Percentiles rank a stretch among this genome's conserved stretches.
These are phyloP conservation scores for Petrocephalus microphthalmus DNA, from an alignment of 2,113 vertebrate genomes.

Conservation along the genomic window DNA sequence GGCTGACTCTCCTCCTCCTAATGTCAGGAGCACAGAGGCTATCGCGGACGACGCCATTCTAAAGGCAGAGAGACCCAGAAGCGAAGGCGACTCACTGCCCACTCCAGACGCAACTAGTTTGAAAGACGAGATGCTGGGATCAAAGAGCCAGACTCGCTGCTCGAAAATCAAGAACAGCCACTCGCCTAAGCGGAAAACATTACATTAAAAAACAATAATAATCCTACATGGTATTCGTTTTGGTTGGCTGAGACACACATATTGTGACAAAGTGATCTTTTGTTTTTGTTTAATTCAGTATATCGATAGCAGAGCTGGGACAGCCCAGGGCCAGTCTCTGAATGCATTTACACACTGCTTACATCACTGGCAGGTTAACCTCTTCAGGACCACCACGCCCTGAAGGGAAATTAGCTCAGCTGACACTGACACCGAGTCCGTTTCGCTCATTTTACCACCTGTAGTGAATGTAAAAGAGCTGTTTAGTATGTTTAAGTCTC, in stretches of 20 bases:
- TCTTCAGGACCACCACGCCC: neutral
- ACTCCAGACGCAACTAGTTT: neutral
- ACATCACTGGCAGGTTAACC: neutral
- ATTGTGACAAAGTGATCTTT: neutral
- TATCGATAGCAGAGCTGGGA: neutral
- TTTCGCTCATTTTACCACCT: neutral
- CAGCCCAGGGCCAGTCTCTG: neutral
- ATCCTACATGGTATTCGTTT: neutral
- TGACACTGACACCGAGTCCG: neutral
- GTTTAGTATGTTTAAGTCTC: neutral
- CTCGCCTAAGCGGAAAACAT: neutral
- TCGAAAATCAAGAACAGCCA: conserved; percentile 11
- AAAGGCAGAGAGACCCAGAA: neutral
- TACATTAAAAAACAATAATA: neutral
- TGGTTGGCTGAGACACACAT: neutral
- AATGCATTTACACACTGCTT: neutral
- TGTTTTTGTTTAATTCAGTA: neutral
- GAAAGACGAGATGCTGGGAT: neutral
- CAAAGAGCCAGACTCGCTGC: neutral
- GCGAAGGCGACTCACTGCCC: neutral
- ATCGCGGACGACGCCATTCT: neutral
- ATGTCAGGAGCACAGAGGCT: neutral
- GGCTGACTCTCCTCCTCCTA: neutral
- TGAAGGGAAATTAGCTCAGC: neutral
- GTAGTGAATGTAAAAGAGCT: neutral